Conservation (phyloP, 1,140 invertebrate genomes). For the Magallana ariakensis region DNA sequence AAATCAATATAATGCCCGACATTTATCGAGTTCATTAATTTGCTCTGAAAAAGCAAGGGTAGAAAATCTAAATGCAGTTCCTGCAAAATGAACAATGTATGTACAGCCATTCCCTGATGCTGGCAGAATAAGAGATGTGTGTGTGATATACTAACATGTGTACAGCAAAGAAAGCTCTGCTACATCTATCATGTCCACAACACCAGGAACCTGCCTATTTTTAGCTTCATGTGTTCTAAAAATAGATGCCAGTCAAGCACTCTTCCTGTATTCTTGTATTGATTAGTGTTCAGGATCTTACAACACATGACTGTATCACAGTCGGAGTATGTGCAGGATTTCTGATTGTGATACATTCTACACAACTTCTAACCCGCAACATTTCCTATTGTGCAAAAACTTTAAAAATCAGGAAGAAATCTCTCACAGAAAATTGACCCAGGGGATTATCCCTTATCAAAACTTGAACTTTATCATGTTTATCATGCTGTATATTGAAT, state of each 20-base stretch:
- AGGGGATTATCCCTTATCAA: slow-evolving; percentile 30
- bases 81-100: neutral
- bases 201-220: slow-evolving; percentile 2
- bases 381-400: neutral
- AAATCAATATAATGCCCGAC: too few relatives aligned
- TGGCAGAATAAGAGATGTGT: neutral
- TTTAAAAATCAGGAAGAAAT: neutral
- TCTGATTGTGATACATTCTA: neutral
- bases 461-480: slow-evolving; percentile 13
- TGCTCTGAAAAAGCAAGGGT: too few relatives aligned
- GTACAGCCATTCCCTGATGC: neutral
- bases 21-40: too few relatives aligned
- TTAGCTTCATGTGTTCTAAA: slow-evolving; percentile 5
- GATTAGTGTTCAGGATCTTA: slow-evolving; percentile 23
- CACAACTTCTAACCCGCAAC: neutral
- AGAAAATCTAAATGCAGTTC: neutral
- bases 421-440: neutral
- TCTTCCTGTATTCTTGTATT: slow-evolving; percentile 37
- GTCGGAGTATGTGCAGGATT: neutral
- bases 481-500: neutral
- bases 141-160: neutral
- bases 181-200: slow-evolving; percentile 11
- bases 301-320: neutral
- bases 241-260: slow-evolving; percentile 22
- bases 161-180: neutral